Evolutionary conservation across 2,888 invertebrate species (phyloP).

Genomic region (Cerastoderma edule): DNA sequence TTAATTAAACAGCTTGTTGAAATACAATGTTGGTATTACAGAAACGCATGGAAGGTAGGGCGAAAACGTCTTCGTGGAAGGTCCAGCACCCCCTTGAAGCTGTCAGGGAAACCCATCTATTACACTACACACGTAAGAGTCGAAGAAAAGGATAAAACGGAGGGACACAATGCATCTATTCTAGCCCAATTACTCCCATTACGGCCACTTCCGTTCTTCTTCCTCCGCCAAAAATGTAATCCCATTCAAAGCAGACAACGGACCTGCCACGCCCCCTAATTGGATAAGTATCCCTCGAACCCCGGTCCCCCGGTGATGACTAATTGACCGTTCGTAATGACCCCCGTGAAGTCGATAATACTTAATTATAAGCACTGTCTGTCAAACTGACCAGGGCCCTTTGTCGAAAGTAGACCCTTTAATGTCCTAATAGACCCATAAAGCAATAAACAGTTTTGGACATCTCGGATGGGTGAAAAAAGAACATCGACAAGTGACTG

Average conservation of each 20-base stretch:
- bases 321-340: conserved; percentile 55
- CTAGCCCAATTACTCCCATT: conserved; percentile 38
- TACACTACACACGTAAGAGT: conserved; percentile 6
- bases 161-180: conserved; percentile 17
- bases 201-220: conserved; percentile 34
- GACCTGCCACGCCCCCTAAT: conserved; percentile 39
- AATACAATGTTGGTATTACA: too few relatives aligned
- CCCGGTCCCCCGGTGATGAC: conserved; percentile 28
- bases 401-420: conserved; percentile 30
- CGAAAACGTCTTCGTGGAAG: conserved; percentile 8
- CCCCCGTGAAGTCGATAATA: conserved; percentile 49
- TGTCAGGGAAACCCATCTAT: conserved; percentile 8
- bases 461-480: conserved; percentile 16
- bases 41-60: neutral
- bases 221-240: conserved; percentile 28
- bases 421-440: conserved; percentile 49
- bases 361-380: conserved; percentile 49
- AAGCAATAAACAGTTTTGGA: conserved; percentile 48
- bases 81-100: conserved; percentile 9
- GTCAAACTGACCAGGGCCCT: conserved; percentile 40
- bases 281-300: conserved; percentile 44
- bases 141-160: conserved; percentile 21
- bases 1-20: too few relatives aligned
- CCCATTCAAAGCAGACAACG: conserved; percentile 18
- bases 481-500: conserved; percentile 22